These are phyloP conservation scores for Coptodon bakossiorum DNA, from an alignment of 2,113 vertebrate genomes.

Conservation along the genomic window DNA sequence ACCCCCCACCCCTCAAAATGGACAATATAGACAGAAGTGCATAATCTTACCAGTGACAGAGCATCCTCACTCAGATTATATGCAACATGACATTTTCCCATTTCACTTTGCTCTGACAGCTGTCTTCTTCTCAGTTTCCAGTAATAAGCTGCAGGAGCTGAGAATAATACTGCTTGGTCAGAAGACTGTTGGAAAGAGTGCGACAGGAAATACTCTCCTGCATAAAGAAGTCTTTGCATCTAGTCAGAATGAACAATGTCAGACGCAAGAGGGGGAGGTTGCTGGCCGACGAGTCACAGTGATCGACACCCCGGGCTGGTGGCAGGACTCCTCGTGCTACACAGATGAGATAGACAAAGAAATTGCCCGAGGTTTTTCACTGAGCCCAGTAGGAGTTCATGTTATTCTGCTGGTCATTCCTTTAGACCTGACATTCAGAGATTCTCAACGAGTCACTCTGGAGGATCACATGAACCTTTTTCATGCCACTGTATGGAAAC, in stretches of 20 bases:
- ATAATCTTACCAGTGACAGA: background rate
- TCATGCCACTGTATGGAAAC: slow-evolving; percentile 30
- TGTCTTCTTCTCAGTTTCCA: background rate
- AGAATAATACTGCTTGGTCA: slow-evolving; percentile 29
- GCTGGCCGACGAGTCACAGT: slow-evolving; percentile 2
- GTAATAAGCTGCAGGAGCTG: background rate
- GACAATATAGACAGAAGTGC: no score
- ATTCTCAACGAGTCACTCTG: background rate
- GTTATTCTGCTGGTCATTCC: slow-evolving; percentile 41
- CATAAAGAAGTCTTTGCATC: background rate
- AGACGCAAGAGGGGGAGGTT: background rate
- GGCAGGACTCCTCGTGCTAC: background rate
- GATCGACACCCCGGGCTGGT: slow-evolving; percentile 45
- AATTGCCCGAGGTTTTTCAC: background rate
- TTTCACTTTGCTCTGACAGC: background rate
- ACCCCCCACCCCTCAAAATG: no score
- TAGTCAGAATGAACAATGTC: background rate
- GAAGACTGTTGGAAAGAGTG: slow-evolving; percentile 33
- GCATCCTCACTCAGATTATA: no score
- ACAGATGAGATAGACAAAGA: slow-evolving; percentile 15
- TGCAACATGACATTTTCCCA: no score
- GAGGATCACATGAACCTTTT: slow-evolving; percentile 29
- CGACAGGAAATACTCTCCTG: slow-evolving; percentile 30
- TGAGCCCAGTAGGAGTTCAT: slow-evolving; percentile 10
- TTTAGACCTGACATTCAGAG: slow-evolving; percentile 10